These are phyloP conservation scores for Plecotus auritus DNA, from an alignment of 2,113 vertebrate genomes.

Conservation along the genomic window DNA sequence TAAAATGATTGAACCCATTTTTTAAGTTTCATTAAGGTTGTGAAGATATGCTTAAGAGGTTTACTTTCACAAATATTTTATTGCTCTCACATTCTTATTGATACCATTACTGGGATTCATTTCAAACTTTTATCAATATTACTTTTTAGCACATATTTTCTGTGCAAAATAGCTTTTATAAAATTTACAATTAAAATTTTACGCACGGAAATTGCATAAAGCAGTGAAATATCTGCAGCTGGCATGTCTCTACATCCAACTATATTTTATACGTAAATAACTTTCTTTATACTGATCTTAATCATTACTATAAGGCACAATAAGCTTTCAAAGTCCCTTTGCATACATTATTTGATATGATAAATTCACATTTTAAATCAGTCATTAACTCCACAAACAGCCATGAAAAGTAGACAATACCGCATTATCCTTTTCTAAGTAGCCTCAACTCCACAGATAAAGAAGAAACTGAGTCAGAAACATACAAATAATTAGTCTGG, in stretches of 20 bases:
- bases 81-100: not conserved
- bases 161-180: slow-evolving; percentile 1
- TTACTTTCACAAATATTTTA: not conserved
- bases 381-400: not conserved
- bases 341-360: not conserved
- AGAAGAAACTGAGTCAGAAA: slow-evolving; percentile 48
- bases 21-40: not conserved
- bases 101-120: slow-evolving; percentile 14
- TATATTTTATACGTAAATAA: slow-evolving; percentile 6
- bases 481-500: not conserved
- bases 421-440: not conserved
- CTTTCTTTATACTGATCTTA: slow-evolving; percentile 5
- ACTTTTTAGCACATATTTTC: not conserved
- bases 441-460: not conserved
- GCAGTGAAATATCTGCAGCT: not conserved
- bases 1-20: slow-evolving; percentile 33
- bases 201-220: not conserved
- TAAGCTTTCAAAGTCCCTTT: not conserved
- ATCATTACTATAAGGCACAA: not conserved
- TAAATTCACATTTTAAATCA: slow-evolving; percentile 30
- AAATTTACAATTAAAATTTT: slow-evolving; percentile 8
- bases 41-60: not conserved
- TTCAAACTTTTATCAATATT: not conserved
- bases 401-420: not conserved
- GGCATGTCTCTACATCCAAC: not conserved